Conservation (phyloP, 2,888 invertebrate genomes). For the Amphipoea oculea region DNA sequence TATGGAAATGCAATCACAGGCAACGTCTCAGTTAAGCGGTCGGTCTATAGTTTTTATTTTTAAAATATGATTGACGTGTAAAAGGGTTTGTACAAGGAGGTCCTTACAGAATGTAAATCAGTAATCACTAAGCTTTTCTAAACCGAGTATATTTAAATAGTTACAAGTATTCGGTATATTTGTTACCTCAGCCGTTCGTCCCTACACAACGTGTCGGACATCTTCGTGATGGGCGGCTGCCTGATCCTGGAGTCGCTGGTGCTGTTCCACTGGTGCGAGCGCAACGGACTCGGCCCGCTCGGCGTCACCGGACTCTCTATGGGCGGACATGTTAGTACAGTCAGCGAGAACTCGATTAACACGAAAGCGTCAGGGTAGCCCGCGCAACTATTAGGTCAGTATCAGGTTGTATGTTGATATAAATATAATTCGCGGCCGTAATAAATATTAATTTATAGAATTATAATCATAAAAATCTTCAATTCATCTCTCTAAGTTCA, state of each 20-base stretch:
- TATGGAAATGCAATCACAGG: not conserved
- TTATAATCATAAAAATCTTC: no score
- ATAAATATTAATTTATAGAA: no score
- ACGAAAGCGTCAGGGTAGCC: no score
- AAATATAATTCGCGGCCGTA: no score
- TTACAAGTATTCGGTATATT: not conserved
- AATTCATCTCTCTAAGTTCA: no score
- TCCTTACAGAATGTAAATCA: not conserved
- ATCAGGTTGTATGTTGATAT: no score
- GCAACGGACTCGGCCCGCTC: constrained; percentile 97
- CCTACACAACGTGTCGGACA: constrained; percentile 98
- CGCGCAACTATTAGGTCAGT: no score
- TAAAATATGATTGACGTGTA: not conserved
- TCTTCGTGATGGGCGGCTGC: constrained; percentile 99
- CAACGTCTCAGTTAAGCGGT: no score
- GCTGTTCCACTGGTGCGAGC: constrained; percentile 98
- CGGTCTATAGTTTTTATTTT: no score
- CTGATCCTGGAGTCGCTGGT: constrained; percentile 98
- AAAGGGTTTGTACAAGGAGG: not conserved
- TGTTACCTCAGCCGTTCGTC: constrained; percentile 93
- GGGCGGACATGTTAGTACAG: constrained; percentile 98
- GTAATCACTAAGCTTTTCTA: not conserved
- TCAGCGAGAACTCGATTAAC: no score
- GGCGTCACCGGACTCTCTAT: constrained; percentile 99
- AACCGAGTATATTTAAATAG: not conserved